A percentile compares a stretch with the other conserved stretches of the same genome.
phyloP scores from a whole-genome alignment of 2,113 vertebrate species.

The Phaetusa simplex region DNA sequence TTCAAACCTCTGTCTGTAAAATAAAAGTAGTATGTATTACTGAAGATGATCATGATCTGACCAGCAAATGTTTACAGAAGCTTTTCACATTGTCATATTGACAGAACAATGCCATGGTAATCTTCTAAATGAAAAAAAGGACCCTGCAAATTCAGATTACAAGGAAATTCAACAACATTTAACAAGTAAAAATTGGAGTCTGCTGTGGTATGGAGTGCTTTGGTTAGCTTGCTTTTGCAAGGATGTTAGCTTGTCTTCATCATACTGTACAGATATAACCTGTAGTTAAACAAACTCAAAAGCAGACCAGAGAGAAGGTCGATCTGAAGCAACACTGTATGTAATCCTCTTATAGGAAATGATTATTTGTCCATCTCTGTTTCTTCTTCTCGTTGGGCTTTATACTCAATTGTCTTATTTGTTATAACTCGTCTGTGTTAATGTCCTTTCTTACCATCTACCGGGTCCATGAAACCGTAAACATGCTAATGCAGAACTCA shows the following conservation, averaged over 20 bases:
- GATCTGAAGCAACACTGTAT: background rate
- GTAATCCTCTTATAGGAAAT: background rate
- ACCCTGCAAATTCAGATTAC: background rate
- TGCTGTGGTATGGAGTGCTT: background rate
- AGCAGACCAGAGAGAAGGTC: background rate
- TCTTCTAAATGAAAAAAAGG: background rate
- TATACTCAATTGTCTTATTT: background rate
- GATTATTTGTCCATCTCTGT: background rate
- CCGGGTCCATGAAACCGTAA: background rate
- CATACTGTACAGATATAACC: background rate
- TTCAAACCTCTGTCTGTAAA: background rate
- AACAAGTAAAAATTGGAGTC: background rate
- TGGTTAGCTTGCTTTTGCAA: background rate
- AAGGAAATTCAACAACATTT: background rate
- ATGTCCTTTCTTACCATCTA: background rate
- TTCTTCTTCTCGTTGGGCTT: background rate
- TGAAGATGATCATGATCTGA: background rate
- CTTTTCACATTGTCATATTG: background rate
- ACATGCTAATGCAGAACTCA: background rate
- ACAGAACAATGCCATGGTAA: background rate
- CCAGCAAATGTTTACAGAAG: background rate
- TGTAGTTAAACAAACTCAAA: background rate
- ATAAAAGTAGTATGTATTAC: background rate
- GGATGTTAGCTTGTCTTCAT: background rate
- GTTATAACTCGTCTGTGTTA: background rate